Evolutionary conservation across 2,888 invertebrate species (phyloP).

Genomic region (Cerastis rubricosa): DNA sequence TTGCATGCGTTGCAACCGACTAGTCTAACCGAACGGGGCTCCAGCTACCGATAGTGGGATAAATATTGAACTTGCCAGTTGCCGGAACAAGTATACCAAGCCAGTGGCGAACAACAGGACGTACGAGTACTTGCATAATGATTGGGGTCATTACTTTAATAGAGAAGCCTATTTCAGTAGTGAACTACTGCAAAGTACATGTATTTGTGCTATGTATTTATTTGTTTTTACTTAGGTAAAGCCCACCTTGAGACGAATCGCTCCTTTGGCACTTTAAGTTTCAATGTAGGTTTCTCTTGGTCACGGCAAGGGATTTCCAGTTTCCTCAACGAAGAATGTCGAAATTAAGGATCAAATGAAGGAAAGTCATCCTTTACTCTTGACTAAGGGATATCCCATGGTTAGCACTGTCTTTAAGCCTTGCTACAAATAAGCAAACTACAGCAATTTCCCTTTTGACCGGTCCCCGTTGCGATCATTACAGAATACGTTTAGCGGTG

Average conservation of each 20-base stretch:
- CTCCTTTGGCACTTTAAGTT: background rate
- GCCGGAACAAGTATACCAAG: slow-evolving; percentile 22
- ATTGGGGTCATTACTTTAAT: slow-evolving; percentile 1
- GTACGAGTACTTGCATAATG: slow-evolving; percentile 20
- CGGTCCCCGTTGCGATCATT: slow-evolving; percentile 11
- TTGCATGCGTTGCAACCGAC: slow-evolving; percentile 43
- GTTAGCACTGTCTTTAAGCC: background rate
- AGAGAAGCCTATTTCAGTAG: background rate
- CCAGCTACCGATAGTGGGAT: slow-evolving; percentile 20
- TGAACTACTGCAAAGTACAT: background rate
- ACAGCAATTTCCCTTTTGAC: slow-evolving; percentile 2
- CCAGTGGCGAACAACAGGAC: slow-evolving; percentile 11
- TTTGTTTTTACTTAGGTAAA: background rate
- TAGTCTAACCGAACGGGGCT: slow-evolving; percentile 21
- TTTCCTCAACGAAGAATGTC: background rate
- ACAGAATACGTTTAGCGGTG: slow-evolving; percentile 9
- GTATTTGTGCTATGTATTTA: background rate
- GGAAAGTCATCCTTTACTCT: background rate
- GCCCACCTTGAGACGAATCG: background rate
- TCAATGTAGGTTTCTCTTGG: background rate
- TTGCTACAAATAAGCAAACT: background rate
- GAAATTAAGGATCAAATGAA: background rate
- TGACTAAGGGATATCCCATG: no score
- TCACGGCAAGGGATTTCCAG: background rate
- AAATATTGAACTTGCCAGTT: slow-evolving; percentile 54